Conservation (phyloP, 2,797 vertebrate species). For the Alectoris magna region DNA sequence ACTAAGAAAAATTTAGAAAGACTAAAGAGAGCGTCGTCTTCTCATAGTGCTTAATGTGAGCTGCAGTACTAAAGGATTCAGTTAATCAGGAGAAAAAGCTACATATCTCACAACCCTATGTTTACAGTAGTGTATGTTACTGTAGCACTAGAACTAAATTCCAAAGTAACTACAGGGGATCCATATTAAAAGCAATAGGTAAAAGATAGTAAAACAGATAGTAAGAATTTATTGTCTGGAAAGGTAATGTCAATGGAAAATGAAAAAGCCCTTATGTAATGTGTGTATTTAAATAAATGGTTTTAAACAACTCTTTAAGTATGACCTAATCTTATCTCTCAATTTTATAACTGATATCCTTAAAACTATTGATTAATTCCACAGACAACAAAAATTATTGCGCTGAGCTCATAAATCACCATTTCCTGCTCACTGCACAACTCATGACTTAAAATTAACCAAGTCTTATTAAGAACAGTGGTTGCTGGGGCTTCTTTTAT, state of each 20-base stretch:
- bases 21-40: not conserved
- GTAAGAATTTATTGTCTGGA: not conserved
- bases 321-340: not conserved
- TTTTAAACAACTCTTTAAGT: slow-evolving; percentile 14
- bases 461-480: slow-evolving; percentile 45
- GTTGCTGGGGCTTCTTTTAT: slow-evolving; percentile 47
- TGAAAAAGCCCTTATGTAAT: not conserved
- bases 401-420: slow-evolving; percentile 43
- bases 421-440: slow-evolving; percentile 22
- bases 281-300: not conserved
- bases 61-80: not conserved
- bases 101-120: not conserved
- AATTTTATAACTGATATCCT: not conserved
- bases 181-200: not conserved
- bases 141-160: not conserved
- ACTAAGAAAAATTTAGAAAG: not conserved
- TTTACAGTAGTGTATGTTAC: not conserved
- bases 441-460: slow-evolving; percentile 68
- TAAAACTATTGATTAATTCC: slow-evolving; percentile 56
- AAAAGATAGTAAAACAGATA: not conserved
- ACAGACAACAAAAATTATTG: slow-evolving; percentile 39
- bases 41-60: not conserved
- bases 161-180: not conserved
- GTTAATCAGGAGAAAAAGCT: not conserved
- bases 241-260: not conserved